Evolutionary conservation across 1,140 invertebrate species (phyloP), one percentile per base, ranked within the genome.

Genomic region (Pachyrhynchus sulphureomaculatus): DNA sequence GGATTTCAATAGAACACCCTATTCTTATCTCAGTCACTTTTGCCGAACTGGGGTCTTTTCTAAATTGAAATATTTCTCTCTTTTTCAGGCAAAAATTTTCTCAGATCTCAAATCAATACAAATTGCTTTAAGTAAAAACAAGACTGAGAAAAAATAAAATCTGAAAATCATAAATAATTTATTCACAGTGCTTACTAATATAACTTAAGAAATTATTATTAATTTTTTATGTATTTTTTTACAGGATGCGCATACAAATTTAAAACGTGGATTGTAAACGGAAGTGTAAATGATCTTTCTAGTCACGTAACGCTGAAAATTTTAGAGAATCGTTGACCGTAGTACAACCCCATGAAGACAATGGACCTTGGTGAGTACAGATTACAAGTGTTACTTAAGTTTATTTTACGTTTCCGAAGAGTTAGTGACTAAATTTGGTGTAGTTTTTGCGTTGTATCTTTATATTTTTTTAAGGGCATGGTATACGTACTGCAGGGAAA

Each of bases 301-400:
- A 55, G 51, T 54, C 60, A 62, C 60, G 60, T 55, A 20, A 29
- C n/a, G 5, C 20, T 62, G 44, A 62, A 61, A 55, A 57, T 59
- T 57, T 62, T n/a, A 41, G 48, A 62, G 15, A 47, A 33, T 54
- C 49, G 17, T 62, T 49, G 42, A 54, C 51, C 51, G 60, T 51
- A 45, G 39, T 33, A 23, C 41, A 32, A 47, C 33, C 33, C n/a
- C 20, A 51, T 9, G 20, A 42, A 33, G 44, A 62, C 60, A 62
- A 62, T 62, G 60, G 60, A 62, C 49, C 48, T 62, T 33, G 60
- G 60, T 62, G 53, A 62, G 60, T 61, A 51, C 15, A 48, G 23
- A 20, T 23, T 39, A 23, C 13, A 12, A 45, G n/a, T 44, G 5
- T 39, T 44, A 56, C 23, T n/a, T 47, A 29, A 13, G 26, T n/a